phyloP scores from a whole-genome alignment of 2,888 invertebrate species.

The Calliopum simillimum region DNA sequence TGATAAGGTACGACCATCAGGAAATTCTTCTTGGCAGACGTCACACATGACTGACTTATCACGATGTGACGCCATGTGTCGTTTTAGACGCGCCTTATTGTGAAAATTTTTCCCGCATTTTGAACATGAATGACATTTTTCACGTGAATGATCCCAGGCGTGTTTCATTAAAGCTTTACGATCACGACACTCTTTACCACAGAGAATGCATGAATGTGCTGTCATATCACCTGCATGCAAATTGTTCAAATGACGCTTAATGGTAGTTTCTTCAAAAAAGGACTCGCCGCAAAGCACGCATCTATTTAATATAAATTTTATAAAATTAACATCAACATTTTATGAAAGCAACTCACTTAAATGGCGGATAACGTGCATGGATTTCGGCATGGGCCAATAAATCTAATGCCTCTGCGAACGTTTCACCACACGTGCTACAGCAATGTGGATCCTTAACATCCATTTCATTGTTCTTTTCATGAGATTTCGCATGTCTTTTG shows the following conservation, averaged over 20 bases:
- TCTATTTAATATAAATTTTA: constrained; percentile 54
- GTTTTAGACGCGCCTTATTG: constrained; percentile 74
- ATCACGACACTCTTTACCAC: constrained; percentile 78
- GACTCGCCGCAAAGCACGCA: constrained; percentile 76
- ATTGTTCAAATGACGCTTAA: constrained; percentile 74
- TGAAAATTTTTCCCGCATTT: constrained; percentile 79
- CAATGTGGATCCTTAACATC: constrained; percentile 69
- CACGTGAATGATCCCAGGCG: constrained; percentile 76
- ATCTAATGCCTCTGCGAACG: constrained; percentile 80
- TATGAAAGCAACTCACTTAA: constrained; percentile 60
- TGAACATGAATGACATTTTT: constrained; percentile 74
- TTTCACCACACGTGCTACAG: constrained; percentile 84
- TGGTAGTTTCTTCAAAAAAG: constrained; percentile 73
- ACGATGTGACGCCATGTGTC: constrained; percentile 79
- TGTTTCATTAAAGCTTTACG: constrained; percentile 76
- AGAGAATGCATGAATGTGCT: constrained; percentile 75
- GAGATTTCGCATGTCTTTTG: constrained; percentile 75
- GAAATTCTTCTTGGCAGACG: constrained; percentile 78
- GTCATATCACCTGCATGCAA: constrained; percentile 73
- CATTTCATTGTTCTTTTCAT: constrained; percentile 57
- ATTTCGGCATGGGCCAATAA: constrained; percentile 83
- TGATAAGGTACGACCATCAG: constrained; percentile 76
- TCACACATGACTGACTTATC: constrained; percentile 78
- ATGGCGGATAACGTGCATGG: constrained; percentile 75
- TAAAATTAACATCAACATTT: neutral